A percentile compares a stretch with the other conserved stretches of the same genome.
Conservation (phyloP, 2,888 invertebrate genomes). For the Celastrina argiolus region DNA sequence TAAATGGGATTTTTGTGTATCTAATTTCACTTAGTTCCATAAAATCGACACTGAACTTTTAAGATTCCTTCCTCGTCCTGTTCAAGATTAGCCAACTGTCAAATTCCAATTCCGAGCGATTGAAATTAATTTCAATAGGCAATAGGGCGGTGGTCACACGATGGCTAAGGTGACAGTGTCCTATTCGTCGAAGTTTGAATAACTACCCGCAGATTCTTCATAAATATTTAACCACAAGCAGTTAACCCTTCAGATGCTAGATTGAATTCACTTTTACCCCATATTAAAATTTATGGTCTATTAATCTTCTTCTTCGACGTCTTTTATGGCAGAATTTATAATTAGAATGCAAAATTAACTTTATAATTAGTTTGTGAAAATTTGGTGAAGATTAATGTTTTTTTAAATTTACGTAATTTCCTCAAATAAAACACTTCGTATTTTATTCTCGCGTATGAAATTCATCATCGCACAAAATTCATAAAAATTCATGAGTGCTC, state of each 20-base stretch:
- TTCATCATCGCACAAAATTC: neutral
- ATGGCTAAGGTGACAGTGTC: too few relatives aligned
- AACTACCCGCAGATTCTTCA: too few relatives aligned
- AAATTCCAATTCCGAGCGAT: too few relatives aligned
- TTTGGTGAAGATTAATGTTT: neutral
- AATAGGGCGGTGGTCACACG: too few relatives aligned
- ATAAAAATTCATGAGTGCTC: neutral
- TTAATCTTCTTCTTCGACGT: too few relatives aligned
- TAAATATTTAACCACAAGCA: neutral
- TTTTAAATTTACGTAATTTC: neutral
- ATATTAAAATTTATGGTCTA: neutral
- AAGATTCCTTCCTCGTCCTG: too few relatives aligned
- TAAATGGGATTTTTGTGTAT: too few relatives aligned
- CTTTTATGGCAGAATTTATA: neutral
- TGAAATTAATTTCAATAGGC: too few relatives aligned
- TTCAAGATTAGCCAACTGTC: too few relatives aligned
- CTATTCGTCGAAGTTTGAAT: too few relatives aligned
- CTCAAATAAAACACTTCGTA: neutral
- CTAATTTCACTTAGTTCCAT: too few relatives aligned
- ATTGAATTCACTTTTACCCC: neutral
- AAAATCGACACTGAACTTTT: too few relatives aligned
- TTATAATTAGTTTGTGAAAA: neutral
- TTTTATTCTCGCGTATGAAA: neutral
- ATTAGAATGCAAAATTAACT: neutral
- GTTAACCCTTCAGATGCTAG: neutral